Percentiles rank a stretch among this genome's conserved stretches.
phyloP scores from a whole-genome alignment of 2,888 invertebrate species.

The Eristalinus aeneus region DNA sequence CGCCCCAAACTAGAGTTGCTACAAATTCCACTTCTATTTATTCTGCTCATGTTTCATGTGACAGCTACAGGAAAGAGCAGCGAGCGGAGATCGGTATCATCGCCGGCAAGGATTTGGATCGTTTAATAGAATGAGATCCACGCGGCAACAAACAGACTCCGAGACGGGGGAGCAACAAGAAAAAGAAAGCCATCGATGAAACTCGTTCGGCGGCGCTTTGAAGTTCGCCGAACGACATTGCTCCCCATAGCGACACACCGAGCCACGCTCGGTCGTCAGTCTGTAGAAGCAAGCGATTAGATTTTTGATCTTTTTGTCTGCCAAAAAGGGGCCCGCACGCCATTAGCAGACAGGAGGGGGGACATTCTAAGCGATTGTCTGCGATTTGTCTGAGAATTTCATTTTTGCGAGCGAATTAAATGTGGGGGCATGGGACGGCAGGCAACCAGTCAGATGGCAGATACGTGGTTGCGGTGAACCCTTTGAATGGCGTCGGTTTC shows the following conservation, averaged over 20 bases:
- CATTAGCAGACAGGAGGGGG: neutral
- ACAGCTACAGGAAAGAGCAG: conserved; percentile 49
- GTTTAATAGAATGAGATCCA: conserved; percentile 39
- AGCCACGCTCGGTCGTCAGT: neutral
- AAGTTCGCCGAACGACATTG: conserved; percentile 42
- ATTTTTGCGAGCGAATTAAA: neutral
- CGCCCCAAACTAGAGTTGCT: neutral
- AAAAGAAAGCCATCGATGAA: conserved; percentile 45
- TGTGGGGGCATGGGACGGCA: neutral
- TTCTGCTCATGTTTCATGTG: conserved; percentile 54
- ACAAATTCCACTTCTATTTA: conserved; percentile 41
- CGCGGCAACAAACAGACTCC: neutral
- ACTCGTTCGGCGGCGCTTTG: conserved; percentile 49
- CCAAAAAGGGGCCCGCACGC: neutral
- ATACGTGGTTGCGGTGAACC: neutral
- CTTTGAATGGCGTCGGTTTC: neutral
- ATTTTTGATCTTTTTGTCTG: conserved; percentile 10
- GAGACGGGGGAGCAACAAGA: neutral
- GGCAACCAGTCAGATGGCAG: neutral
- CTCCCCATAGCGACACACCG: neutral
- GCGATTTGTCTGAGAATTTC: conserved; percentile 56
- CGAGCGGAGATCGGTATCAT: conserved; percentile 45
- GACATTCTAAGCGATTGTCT: conserved; percentile 39
- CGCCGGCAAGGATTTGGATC: conserved; percentile 42
- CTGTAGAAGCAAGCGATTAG: conserved; percentile 21